phyloP scores from a whole-genome alignment of 2,797 vertebrate genomes.

The Girardinus metallicus region DNA sequence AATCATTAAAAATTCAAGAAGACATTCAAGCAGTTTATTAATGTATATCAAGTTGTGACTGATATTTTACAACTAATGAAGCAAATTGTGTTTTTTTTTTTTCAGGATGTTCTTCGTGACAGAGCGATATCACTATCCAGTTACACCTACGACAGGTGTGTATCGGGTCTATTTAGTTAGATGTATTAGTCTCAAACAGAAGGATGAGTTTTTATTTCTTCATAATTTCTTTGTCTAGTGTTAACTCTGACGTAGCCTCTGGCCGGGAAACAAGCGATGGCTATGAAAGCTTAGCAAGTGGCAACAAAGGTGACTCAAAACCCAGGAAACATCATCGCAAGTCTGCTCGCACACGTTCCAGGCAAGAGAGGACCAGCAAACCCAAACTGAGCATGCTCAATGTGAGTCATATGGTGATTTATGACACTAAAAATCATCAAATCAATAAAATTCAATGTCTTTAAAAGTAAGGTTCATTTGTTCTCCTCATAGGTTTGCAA shows the following conservation, averaged over 20 bases:
- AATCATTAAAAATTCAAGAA: neutral
- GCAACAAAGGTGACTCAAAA: constrained; percentile 89
- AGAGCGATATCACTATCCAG: constrained; percentile 70
- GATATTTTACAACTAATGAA: neutral
- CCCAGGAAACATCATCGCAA: constrained; percentile 92
- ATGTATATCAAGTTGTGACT: neutral
- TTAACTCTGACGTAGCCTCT: constrained; percentile 89
- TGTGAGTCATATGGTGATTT: constrained; percentile 76
- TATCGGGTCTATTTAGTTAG: neutral
- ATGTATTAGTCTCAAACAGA: neutral
- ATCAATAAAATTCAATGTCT: neutral
- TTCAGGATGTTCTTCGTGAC: constrained; percentile 74
- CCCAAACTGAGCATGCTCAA: constrained; percentile 97
- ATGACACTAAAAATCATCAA: neutral
- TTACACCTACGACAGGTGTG: constrained; percentile 80
- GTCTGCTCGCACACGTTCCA: constrained; percentile 91
- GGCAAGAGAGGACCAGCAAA: constrained; percentile 92
- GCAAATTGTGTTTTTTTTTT: neutral
- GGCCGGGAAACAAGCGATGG: constrained; percentile 95
- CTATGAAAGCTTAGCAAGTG: constrained; percentile 85
- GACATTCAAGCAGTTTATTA: neutral
- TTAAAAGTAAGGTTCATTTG: constrained; percentile 8
- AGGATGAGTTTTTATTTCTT: constrained; percentile 7
- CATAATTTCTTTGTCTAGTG: constrained; percentile 56
- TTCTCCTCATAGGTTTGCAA: constrained; percentile 67